phyloP scores from a whole-genome alignment of 2,888 invertebrate species.

The Aromia moschata region DNA sequence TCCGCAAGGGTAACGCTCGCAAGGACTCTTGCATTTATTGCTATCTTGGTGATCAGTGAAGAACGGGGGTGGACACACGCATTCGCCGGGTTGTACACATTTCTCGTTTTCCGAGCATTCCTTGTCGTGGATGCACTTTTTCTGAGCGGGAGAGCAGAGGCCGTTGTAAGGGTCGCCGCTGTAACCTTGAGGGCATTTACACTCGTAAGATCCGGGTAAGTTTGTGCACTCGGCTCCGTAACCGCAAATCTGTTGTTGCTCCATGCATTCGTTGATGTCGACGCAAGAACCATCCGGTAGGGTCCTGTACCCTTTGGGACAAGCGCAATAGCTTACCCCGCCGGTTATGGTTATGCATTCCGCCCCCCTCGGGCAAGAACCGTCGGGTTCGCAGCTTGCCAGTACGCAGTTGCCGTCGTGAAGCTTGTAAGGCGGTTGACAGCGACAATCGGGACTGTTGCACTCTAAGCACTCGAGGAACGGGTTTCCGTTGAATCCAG shows the following conservation, averaged over 20 bases:
- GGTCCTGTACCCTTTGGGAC: constrained; percentile 85
- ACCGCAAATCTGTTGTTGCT: constrained; percentile 80
- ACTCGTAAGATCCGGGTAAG: constrained; percentile 78
- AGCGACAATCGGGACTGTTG: constrained; percentile 83
- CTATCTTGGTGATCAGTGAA: constrained; percentile 84
- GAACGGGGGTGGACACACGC: constrained; percentile 90
- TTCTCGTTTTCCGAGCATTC: constrained; percentile 89
- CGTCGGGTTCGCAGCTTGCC: constrained; percentile 82
- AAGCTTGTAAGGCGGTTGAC: constrained; percentile 87
- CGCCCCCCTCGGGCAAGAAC: constrained; percentile 85
- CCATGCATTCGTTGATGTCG: constrained; percentile 85
- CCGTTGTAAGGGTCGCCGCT: constrained; percentile 84
- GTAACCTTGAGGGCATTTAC: constrained; percentile 83
- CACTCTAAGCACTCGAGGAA: constrained; percentile 84
- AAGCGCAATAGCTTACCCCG: constrained; percentile 92
- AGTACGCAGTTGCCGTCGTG: constrained; percentile 85
- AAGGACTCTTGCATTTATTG: constrained; percentile 91
- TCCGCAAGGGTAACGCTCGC: constrained; percentile 89
- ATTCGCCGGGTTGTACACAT: constrained; percentile 91
- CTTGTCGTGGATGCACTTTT: constrained; percentile 81
- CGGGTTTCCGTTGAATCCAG: constrained; percentile 89
- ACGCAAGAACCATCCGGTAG: constrained; percentile 82
- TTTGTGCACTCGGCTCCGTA: constrained; percentile 89
- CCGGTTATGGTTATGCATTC: constrained; percentile 91
- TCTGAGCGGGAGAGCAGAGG: constrained; percentile 83